These are phyloP conservation scores for Atta texana DNA, from an alignment of 1,140 invertebrate species.

Conservation along the genomic window DNA sequence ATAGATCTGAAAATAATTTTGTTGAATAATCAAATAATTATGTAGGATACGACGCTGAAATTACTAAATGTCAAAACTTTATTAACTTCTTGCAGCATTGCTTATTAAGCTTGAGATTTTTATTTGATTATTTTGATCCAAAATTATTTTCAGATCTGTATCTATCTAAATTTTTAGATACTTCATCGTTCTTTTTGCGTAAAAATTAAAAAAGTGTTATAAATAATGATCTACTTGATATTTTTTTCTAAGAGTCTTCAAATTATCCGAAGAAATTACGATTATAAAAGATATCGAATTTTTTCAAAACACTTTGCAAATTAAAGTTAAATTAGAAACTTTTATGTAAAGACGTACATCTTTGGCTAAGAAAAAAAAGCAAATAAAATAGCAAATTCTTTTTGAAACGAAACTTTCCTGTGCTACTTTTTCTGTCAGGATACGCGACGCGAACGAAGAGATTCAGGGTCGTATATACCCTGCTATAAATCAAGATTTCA, in stretches of 20 bases:
- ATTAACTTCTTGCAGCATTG: too few species aligned
- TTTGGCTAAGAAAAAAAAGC: not conserved
- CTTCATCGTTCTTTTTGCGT: too few species aligned
- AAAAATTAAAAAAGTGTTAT: too few species aligned
- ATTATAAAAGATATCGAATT: not conserved
- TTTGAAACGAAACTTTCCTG: not conserved
- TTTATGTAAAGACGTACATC: not conserved
- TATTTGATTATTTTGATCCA: too few species aligned
- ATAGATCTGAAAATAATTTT: too few species aligned
- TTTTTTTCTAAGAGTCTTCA: not conserved
- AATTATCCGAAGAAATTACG: not conserved
- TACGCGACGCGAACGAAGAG: conserved; percentile 32
- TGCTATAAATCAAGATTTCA: conserved; percentile 74
- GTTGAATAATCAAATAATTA: too few species aligned
- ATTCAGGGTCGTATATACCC: conserved; percentile 57
- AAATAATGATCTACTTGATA: not conserved
- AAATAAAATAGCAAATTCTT: not conserved
- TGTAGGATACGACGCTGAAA: too few species aligned
- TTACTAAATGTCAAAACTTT: too few species aligned
- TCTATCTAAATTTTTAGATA: too few species aligned
- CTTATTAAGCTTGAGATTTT: too few species aligned
- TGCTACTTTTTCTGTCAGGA: not conserved
- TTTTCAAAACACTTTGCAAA: not conserved
- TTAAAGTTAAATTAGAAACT: conserved; percentile 31
- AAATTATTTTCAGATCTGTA: too few species aligned